Evolutionary conservation across 2,113 vertebrate genomes (phyloP).

Genomic region (Trogon surrucura): DNA sequence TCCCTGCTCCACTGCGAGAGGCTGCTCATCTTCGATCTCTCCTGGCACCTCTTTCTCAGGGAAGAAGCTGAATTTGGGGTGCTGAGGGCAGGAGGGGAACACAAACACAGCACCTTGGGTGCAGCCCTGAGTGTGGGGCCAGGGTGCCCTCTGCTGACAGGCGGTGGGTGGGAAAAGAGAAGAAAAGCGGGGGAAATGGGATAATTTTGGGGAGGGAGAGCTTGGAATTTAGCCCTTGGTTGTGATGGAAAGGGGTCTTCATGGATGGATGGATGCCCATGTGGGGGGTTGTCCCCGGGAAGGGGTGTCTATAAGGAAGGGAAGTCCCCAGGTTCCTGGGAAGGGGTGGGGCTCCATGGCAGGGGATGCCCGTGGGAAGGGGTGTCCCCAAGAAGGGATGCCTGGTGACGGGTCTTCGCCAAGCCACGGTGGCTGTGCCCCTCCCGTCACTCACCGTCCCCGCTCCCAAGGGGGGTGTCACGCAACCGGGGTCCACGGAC

Average conservation of each 20-base stretch:
- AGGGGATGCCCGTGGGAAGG: not conserved
- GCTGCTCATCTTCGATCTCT: not conserved
- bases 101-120: not conserved
- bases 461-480: not conserved
- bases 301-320: not conserved
- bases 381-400: not conserved
- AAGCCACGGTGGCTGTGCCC: not conserved
- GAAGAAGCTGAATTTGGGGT: not conserved
- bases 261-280: not conserved
- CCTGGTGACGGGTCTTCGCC: rapidly evolving
- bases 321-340: not conserved
- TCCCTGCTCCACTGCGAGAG: not conserved
- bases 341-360: not conserved
- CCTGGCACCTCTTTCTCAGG: not conserved
- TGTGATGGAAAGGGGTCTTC: not conserved
- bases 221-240: not conserved
- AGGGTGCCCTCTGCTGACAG: constrained; percentile 54
- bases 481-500: constrained; percentile 14
- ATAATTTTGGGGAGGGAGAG: too few species aligned
- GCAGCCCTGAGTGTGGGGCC: rapidly evolving
- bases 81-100: not conserved
- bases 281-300: not conserved
- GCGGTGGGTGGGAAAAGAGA: not conserved
- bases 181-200: not conserved
- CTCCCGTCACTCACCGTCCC: not conserved